phyloP scores from a whole-genome alignment of 2,113 vertebrate species.

The Trematomus loennbergii region DNA sequence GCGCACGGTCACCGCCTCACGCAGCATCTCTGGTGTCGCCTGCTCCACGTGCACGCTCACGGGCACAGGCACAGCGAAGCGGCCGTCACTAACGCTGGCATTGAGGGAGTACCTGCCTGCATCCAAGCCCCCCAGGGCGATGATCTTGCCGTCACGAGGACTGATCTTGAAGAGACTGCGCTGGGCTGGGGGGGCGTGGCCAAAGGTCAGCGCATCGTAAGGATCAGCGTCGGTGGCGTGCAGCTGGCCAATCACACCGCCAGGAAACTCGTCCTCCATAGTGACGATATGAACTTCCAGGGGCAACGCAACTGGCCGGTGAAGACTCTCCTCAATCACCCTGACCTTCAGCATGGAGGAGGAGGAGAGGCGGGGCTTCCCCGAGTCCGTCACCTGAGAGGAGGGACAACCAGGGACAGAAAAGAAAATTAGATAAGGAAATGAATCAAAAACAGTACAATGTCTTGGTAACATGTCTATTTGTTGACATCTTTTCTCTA shows the following conservation, averaged over 20 bases:
- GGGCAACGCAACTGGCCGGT: conserved; percentile 91
- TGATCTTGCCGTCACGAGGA: conserved; percentile 93
- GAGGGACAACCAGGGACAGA: neutral
- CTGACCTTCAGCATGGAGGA: conserved; percentile 87
- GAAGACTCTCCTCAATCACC: conserved; percentile 97
- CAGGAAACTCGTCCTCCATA: conserved; percentile 98
- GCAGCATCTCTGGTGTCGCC: conserved; percentile 90
- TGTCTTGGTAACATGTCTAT: neutral
- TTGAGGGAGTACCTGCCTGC: conserved; percentile 93
- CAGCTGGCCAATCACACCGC: conserved; percentile 96
- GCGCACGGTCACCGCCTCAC: conserved; percentile 93
- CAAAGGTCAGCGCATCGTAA: conserved; percentile 93
- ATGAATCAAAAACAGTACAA: neutral
- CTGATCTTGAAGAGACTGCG: conserved; percentile 97
- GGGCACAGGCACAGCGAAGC: conserved; percentile 91
- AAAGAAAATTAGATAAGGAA: neutral
- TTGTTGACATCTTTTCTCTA: neutral
- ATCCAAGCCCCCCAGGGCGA: conserved; percentile 93
- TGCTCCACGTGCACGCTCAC: conserved; percentile 93
- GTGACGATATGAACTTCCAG: conserved; percentile 95
- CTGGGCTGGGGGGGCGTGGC: conserved; percentile 89
- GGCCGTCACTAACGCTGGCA: conserved; percentile 94
- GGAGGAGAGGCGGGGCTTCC: conserved; percentile 90
- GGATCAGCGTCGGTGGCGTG: conserved; percentile 95
- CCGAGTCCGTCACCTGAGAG: conserved; percentile 91